These are phyloP conservation scores for Eubasilissa regina DNA, from an alignment of 1,140 invertebrate genomes.

Conservation along the genomic window DNA sequence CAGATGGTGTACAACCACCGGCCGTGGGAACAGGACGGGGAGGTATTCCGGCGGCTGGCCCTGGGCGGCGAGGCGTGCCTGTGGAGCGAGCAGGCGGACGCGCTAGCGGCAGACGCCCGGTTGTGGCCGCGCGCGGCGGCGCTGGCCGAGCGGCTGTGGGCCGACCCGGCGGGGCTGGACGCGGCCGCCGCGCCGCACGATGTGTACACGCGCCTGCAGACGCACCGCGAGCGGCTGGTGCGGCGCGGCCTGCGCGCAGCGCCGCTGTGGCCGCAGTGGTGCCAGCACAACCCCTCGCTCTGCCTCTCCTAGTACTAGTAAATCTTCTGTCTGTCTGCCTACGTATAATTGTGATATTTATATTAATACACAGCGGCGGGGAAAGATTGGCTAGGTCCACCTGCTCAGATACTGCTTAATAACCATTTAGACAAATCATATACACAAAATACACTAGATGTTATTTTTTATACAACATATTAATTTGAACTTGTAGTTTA, in stretches of 20 bases:
- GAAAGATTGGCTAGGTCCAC: too few relatives aligned
- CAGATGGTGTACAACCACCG: constrained; percentile 87
- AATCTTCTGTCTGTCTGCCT: neutral
- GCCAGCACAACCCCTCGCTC: constrained; percentile 81
- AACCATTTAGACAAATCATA: too few relatives aligned
- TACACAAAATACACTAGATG: too few relatives aligned
- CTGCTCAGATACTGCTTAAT: too few relatives aligned
- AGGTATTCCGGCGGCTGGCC: constrained; percentile 78
- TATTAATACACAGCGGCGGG: too few relatives aligned
- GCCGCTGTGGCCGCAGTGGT: constrained; percentile 83
- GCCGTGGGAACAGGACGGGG: constrained; percentile 76
- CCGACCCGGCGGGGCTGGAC: constrained; percentile 66
- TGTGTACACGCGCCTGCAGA: constrained; percentile 79
- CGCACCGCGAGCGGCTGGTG: constrained; percentile 77
- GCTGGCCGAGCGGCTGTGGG: constrained; percentile 78
- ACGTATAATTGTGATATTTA: too few relatives aligned
- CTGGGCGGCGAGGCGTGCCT: constrained; percentile 82
- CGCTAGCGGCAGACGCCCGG: constrained; percentile 76
- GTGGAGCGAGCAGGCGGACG: constrained; percentile 80
- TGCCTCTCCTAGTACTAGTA: constrained; percentile 71
- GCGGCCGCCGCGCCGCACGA: constrained; percentile 66
- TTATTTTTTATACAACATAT: too few relatives aligned
- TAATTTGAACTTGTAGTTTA: too few relatives aligned
- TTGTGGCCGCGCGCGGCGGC: constrained; percentile 82
- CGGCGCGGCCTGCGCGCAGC: constrained; percentile 77